Evolutionary conservation across 2,888 invertebrate genomes (phyloP), one percentile per base, ranked within the genome.

Genomic region (Agriopis marginaria): DNA sequence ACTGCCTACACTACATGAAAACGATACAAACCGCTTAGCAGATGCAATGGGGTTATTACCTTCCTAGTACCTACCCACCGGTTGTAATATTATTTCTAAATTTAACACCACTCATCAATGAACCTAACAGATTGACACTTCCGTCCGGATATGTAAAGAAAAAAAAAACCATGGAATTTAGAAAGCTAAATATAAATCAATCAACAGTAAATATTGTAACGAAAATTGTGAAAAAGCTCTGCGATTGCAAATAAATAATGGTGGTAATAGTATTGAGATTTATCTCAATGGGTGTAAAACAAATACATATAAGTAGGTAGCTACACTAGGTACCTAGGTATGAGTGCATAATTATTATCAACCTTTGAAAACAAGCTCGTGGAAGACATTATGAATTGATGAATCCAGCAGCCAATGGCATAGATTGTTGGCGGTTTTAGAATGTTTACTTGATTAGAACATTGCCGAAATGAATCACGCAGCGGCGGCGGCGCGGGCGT

Each of bases 391-490:
- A 50, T 47, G 0, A 58, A 44, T 51, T 44, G 32, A 60, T 47
- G 40, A 47, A 60, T 42, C 12, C 12, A 17, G 1, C 23, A 51
- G 58, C 10, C 17, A 6, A 47, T 51, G 56, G 56, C 17, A 62
- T 62, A 14, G 44, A 58, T 51, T 47, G 59, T 51, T 47, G 59
- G 59, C 5, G 45, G 45, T 45, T 76, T 75, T 67, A 66, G 73
- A 76, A 67, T 67, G 61, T 72, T 64, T 63, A 66, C 63, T 79
- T 78, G 76, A 81, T 77, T 80, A 79, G 76, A 76, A 79, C 74
- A 82, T 78, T 80, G 79, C 79, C 72, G 73, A 82, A 84, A 82
- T 89, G 84, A 89, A 85, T 88, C 87, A 89, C 80, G 79, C 75
- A 80, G 77, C 32, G 45, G 58, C 58, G 45, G 45, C 58, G 45